Evolutionary conservation across 2,113 vertebrate genomes (phyloP).

Genomic region (Telmatochromis bifrenatus): DNA sequence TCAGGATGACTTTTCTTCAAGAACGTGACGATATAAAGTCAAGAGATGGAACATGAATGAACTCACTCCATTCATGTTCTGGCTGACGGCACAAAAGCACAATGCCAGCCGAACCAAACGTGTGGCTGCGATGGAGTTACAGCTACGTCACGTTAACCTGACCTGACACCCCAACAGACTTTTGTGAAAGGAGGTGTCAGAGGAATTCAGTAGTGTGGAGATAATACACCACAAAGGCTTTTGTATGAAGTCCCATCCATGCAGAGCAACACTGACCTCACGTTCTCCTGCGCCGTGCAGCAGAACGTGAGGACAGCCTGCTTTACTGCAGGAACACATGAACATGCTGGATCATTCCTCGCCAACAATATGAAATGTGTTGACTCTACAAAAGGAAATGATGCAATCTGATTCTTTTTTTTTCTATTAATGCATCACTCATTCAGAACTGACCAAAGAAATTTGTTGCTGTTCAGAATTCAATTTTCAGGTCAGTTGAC

Average conservation of each 20-base stretch:
- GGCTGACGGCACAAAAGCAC: not conserved
- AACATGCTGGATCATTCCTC: not conserved
- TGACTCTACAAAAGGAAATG: not conserved
- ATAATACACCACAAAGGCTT: not conserved
- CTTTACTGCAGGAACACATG: not conserved
- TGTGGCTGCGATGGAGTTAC: not conserved
- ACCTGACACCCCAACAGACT: accelerated
- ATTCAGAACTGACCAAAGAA: not conserved
- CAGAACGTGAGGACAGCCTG: not conserved
- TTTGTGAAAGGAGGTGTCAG: not conserved
- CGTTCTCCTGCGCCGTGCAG: not conserved
- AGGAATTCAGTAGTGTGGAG: not conserved
- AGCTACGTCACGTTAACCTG: not conserved
- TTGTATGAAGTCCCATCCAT: not conserved
- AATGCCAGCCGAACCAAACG: not conserved
- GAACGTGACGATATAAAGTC: not conserved
- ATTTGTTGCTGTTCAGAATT: not conserved
- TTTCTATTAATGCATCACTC: not conserved
- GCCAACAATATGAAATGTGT: not conserved
- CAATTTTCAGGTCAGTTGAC: not conserved
- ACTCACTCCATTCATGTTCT: not conserved
- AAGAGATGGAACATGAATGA: not conserved
- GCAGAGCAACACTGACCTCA: not conserved
- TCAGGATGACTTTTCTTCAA: not conserved
- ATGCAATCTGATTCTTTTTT: not conserved